phyloP scores from a whole-genome alignment of 2,888 invertebrate species.

The Callinectes sapidus region DNA sequence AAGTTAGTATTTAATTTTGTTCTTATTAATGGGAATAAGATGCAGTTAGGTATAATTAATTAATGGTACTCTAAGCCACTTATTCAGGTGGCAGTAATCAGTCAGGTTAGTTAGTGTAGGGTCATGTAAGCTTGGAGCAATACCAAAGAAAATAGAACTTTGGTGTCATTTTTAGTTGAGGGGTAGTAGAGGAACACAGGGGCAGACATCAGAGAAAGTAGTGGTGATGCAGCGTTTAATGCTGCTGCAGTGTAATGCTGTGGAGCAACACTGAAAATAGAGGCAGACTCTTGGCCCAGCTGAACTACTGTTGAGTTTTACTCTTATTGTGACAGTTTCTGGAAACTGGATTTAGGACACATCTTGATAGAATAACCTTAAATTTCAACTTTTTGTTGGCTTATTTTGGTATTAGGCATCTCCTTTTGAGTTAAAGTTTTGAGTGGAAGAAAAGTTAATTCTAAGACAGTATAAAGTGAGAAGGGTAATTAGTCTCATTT shows the following conservation, averaged over 20 bases:
- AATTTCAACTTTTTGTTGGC: neutral
- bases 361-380: neutral
- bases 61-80: neutral
- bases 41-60: neutral
- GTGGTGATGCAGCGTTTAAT: neutral
- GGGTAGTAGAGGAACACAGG: neutral
- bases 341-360: too few species aligned
- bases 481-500: neutral
- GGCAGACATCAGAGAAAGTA: neutral
- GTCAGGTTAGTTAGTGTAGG: neutral
- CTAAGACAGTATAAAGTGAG: neutral
- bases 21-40: neutral
- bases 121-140: neutral
- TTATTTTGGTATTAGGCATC: neutral
- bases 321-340: neutral
- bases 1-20: neutral
- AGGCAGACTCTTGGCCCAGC: neutral
- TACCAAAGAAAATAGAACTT: neutral
- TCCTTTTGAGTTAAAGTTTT: neutral
- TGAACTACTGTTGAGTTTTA: neutral
- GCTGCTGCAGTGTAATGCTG: neutral
- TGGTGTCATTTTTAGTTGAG: neutral
- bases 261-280: neutral
- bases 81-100: neutral
- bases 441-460: too few species aligned